phyloP scores from a whole-genome alignment of 2,797 vertebrate genomes.

The Forpus xanthops region DNA sequence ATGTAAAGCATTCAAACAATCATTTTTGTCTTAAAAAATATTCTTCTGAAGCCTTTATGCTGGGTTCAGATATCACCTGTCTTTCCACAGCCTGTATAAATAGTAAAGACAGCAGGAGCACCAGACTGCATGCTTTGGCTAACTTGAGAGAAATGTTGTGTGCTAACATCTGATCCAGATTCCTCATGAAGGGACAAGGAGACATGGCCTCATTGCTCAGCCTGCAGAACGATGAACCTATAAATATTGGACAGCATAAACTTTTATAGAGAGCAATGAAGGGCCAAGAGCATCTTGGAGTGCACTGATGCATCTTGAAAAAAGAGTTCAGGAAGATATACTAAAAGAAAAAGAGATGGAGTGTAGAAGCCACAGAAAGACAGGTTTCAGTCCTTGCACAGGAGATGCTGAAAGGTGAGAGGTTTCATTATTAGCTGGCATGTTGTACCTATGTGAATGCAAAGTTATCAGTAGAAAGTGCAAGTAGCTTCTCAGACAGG shows the following conservation, averaged over 20 bases:
- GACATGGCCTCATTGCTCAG: not conserved
- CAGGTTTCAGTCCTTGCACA: not conserved
- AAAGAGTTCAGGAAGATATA: not conserved
- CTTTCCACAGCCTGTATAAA: conserved; percentile 20
- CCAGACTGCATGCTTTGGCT: not conserved
- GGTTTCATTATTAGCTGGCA: not conserved
- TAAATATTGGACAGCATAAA: not conserved
- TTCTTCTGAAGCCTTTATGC: conserved; percentile 7
- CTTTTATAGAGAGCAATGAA: not conserved
- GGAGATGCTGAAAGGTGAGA: not conserved
- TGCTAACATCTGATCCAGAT: conserved; percentile 9
- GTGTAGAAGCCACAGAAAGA: not conserved
- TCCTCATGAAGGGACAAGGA: not conserved
- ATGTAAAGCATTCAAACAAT: conserved; percentile 9
- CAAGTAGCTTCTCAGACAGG: not conserved
- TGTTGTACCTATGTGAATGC: not conserved
- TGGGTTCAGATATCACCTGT: conserved; percentile 47
- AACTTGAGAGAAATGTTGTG: not conserved
- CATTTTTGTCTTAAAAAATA: not conserved
- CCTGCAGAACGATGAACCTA: not conserved
- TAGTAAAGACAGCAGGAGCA: conserved; percentile 32
- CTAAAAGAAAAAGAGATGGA: not conserved
- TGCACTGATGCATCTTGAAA: not conserved
- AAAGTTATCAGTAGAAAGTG: not conserved
- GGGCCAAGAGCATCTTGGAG: not conserved